A percentile compares a stretch with the other conserved stretches of the same genome.
Evolutionary conservation across 2,113 vertebrate species (phyloP).

Genomic region (Dinomys branickii): DNA sequence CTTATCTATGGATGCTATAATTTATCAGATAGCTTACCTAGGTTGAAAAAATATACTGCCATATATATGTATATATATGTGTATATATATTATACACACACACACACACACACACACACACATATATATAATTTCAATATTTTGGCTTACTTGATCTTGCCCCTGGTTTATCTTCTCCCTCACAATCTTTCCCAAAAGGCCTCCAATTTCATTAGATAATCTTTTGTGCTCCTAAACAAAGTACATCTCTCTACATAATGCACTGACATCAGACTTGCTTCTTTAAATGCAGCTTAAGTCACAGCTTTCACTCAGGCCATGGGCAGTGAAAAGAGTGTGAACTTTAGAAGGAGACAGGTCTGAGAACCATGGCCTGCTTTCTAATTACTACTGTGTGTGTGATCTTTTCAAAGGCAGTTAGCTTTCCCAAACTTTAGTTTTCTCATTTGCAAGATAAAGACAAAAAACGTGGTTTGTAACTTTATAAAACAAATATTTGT

Average conservation of each 20-base stretch:
- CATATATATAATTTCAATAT: background rate
- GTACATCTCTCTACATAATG: background rate
- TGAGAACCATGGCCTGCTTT: background rate
- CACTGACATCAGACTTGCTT: background rate
- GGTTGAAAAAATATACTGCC: background rate
- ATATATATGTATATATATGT: too few species aligned
- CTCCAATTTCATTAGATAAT: background rate
- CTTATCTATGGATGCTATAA: background rate
- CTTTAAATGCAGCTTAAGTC: conserved; percentile 64
- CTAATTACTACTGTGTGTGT: background rate
- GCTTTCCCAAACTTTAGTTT: background rate
- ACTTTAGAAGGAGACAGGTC: conserved; percentile 70
- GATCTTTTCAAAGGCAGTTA: background rate
- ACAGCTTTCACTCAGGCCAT: background rate
- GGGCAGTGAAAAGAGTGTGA: conserved; percentile 72
- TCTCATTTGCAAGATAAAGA: background rate
- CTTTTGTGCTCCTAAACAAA: background rate
- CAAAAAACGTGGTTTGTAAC: background rate
- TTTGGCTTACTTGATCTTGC: background rate
- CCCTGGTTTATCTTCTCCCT: background rate
- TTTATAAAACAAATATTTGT: background rate
- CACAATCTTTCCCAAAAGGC: background rate
- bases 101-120: too few species aligned
- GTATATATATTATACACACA: too few species aligned
- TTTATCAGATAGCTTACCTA: background rate